Evolutionary conservation across 2,888 invertebrate genomes (phyloP).

Genomic region (Encarsia formosa): DNA sequence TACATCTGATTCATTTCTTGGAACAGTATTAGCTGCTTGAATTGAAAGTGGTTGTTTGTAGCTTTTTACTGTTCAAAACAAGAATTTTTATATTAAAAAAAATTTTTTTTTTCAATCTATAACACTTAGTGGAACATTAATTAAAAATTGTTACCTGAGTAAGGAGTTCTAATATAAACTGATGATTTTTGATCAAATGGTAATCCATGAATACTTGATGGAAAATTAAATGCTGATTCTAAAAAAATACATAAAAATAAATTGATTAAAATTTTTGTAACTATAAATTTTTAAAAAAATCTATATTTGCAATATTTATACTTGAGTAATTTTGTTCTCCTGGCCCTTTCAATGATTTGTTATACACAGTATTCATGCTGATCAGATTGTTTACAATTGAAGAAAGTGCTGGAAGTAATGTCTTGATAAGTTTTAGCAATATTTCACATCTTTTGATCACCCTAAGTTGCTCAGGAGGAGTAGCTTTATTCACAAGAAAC

Average conservation of each 20-base stretch:
- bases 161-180: slow-evolving; percentile 46
- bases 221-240: slow-evolving; percentile 35
- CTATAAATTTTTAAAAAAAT: slow-evolving; percentile 1
- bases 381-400: slow-evolving; percentile 41
- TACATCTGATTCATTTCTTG: slow-evolving; percentile 38
- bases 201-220: slow-evolving; percentile 32
- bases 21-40: slow-evolving; percentile 41
- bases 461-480: slow-evolving; percentile 45
- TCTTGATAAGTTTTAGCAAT: slow-evolving; percentile 43
- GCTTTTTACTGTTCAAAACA: slow-evolving; percentile 38
- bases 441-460: slow-evolving; percentile 48
- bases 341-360: slow-evolving; percentile 32
- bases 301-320: slow-evolving; percentile 21
- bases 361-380: slow-evolving; percentile 32
- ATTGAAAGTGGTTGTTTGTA: slow-evolving; percentile 45
- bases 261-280: too few species aligned
- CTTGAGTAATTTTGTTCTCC: slow-evolving; percentile 35
- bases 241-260: slow-evolving; percentile 9
- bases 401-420: slow-evolving; percentile 42
- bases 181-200: slow-evolving; percentile 36
- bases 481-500: slow-evolving; percentile 39
- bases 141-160: slow-evolving; percentile 37
- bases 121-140: neutral
- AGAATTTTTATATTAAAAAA: slow-evolving; percentile 10
- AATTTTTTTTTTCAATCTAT: too few species aligned